Base-by-base conservation (phyloP, 2,888 invertebrate genomes). In the Neocrepidodera transversa region DNA sequence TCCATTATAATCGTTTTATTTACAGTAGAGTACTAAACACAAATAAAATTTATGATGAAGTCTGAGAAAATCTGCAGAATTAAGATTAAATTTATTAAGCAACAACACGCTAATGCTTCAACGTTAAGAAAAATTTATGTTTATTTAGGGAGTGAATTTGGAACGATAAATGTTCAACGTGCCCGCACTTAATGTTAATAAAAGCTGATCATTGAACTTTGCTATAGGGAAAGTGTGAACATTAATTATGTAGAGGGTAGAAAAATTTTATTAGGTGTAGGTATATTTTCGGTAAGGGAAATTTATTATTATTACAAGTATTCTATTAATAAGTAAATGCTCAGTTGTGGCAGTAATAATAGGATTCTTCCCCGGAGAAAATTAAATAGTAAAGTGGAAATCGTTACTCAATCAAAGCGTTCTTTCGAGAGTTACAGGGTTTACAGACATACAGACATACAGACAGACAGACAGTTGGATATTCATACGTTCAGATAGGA, bases 41-140 rank as follows among this genome's bases (percentile, higher is more conserved):
- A 20, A 30, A 13, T 11, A 5, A 28, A 28, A 52, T 30, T 52
- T 52, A 52, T 52, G n/a, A 52, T 6, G 16, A 52, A 11, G 23
- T 26, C 28, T 40, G 28, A 7, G 40, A 30, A 52, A 52, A 52
- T 42, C 42, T 42, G 42, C 13, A 30, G 30, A 52, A 52, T 42
- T 28, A 51, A 38, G 51, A 40, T 40, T 40, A 26, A 40, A 51
- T 51, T 51, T 51, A 52, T 52, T 42, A 30, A 52, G 42, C 2
- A 42, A 17, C 10, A 52, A 28, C 52, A 52, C 52, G 52, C 52
- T 42, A 51, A 51, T 51, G 40, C 40, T 18, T 30, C 26, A 10
- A 2, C 42, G 28, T 16, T 28, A 42, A 28, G 40, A 52, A 42
- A 52, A 42, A 52, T 52, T 52, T 52, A 42, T 52, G 52, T 40